Conservation (phyloP, 1,140 invertebrate species). For the Latrodectus geometricus region DNA sequence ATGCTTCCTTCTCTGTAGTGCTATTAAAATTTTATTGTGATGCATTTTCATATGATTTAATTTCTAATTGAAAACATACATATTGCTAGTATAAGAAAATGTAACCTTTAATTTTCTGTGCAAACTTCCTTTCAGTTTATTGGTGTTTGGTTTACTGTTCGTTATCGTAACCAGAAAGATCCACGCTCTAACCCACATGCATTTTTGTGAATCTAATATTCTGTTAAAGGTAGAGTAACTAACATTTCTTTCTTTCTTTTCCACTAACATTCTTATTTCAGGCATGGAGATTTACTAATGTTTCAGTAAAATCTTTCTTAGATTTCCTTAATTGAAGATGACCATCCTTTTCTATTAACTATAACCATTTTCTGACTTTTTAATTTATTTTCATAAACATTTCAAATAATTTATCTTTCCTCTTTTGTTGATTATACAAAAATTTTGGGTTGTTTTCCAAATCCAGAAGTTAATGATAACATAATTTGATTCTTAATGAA, state of each 20-base stretch:
- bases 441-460: too few relatives aligned
- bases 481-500: too few relatives aligned
- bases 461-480: too few relatives aligned
- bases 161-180: constrained; percentile 97
- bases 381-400: not conserved
- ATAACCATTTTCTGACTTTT: too few relatives aligned
- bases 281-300: not conserved
- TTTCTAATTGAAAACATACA: not conserved
- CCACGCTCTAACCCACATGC: constrained; percentile 94
- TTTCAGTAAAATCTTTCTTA: not conserved
- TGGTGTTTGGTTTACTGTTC: constrained; percentile 95
- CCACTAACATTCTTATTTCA: not conserved
- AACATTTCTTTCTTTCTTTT: constrained; percentile 12
- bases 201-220: constrained; percentile 81
- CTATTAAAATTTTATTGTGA: not conserved
- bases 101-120: not conserved
- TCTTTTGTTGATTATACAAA: too few relatives aligned
- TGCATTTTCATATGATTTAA: too few relatives aligned
- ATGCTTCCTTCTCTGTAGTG: too few relatives aligned
- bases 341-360: not conserved
- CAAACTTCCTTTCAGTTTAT: constrained; percentile 82
- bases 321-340: not conserved
- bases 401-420: not conserved
- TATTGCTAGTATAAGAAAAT: not conserved
- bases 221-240: constrained; percentile 42